Evolutionary conservation across 2,888 invertebrate species (phyloP), one percentile per base, ranked within the genome.

Genomic region (Rhamphomyia laevipes): DNA sequence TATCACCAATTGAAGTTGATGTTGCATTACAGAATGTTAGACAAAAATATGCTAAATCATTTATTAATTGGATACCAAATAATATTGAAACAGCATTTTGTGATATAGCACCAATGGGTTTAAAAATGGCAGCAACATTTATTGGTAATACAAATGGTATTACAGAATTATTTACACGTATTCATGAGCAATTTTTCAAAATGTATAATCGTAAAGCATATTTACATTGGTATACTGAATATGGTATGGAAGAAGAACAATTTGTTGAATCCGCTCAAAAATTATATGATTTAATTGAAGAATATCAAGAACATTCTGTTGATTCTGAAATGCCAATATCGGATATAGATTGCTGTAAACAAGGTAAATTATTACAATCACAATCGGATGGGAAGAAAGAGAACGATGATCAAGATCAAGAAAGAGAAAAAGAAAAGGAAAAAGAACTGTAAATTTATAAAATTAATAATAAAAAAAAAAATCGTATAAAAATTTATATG

Each of bases 91-190:
- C 84, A 53, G 86, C 86, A 0, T 84, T 86, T 52, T 88, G 87
- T 58, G 86, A 88, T 70, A 85, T 89, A 55, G 84, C 89, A 9
- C 86, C 88, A n/a, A 76, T 84, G 55, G 87, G 88, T 1, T 74
- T 90, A 43, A 85, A 85, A 67, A 86, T 90, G 85, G 81, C 88
- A 1, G 84, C 86, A 55, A 89, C 88, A 0, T 89, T 90, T 65
- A 83, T 90, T 43, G 88, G 85, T 45, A 87, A 88, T 71, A 77
- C 84, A 23, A 87, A 87, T 6, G 84, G 87, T 43, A 86, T 88
- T 54, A 84, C 85, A 63, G 82, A 85, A 68, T 75, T 88, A 46
- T 86, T 87, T 68, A 82, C 83, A 62, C 73, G 86, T 10, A 77
- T 86, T 54, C 78, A 58, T n/a, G n/a, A 35, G 2, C n/a, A 13